Base-by-base conservation (phyloP, 2,888 invertebrate species). In the Argyresthia albistria region DNA sequence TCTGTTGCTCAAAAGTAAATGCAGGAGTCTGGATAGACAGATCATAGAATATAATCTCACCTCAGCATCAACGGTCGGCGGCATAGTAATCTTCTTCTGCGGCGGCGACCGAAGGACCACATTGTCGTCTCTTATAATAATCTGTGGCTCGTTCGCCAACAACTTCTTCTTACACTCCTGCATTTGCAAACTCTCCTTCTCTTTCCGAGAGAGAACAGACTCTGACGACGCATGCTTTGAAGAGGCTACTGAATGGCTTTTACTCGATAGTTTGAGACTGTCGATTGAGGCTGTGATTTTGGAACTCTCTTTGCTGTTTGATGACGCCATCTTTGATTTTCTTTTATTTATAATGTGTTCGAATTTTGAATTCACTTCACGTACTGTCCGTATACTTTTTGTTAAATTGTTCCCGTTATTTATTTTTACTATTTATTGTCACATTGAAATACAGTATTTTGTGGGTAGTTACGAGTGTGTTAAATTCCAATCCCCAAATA, bases 91-190 rank as follows among this genome's bases (percentile, higher is more conserved):
- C 61, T 88, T 88, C 75, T 88, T 88, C 63, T 88, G 86, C 4
- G 88, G 86, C 4, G 88, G 88, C 4, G 87, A 87, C 37, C 80
- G 62, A 47, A 86, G 56, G 53, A 82, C 80, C 51, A 84, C 81
- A 51, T 82, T 86, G n/a, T 88, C 88, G 53, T 88, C 88, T 49
- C 88, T 66, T 53, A 88, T 86, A 52, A 88, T 84, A 1, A 88
- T 79, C 65, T 83, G 87, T 1, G 84, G 84, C 54, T 88, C 88
- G 76, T 86, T 87, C 0, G 79, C 83, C 53, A 87, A 58, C 16
- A 87, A 64, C 43, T 83, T 84, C 66, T 86, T 88, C 69, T 87
- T 88, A 57, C 88, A 88, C 59, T 88, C 86, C 56, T 86, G 84
- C 83, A 86, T 80, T 57, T 86, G 86, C 0, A 86, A 65, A 48